Percentiles rank a stretch among this genome's conserved stretches.
These are phyloP conservation scores for Clavelina lepadiformis DNA, from an alignment of 23 tunicate species.

Conservation along the genomic window DNA sequence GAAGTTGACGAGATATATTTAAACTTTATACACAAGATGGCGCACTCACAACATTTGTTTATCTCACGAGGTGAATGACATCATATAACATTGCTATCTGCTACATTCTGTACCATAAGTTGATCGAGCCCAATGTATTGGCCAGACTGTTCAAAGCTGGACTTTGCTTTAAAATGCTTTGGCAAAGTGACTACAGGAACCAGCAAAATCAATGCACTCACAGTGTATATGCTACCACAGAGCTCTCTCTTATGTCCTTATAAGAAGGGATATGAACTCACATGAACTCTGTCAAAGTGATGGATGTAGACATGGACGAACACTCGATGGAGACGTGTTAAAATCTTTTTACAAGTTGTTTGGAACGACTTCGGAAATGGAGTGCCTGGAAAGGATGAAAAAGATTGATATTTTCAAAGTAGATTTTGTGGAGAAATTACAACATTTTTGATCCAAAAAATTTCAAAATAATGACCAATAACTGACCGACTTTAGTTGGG, in stretches of 20 bases:
- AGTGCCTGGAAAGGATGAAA: constrained; percentile 34
- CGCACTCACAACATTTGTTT: neutral
- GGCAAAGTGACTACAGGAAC: neutral
- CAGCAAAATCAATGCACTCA: too few species aligned
- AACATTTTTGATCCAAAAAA: neutral
- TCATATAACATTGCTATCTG: neutral
- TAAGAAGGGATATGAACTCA: constrained; percentile 11
- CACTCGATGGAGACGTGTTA: constrained; percentile 92
- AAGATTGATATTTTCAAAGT: neutral
- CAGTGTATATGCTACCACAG: too few species aligned
- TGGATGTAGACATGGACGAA: constrained; percentile 96
- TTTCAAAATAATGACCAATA: neutral
- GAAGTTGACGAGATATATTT: neutral
- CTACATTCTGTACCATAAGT: too few species aligned
- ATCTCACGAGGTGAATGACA: neutral
- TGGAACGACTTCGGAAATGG: constrained; percentile 87
- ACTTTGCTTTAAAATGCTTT: neutral
- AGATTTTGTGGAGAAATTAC: neutral
- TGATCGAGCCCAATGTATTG: too few species aligned
- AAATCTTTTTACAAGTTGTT: constrained; percentile 75
- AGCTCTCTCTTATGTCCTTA: too few species aligned
- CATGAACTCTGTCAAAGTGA: constrained; percentile 93
- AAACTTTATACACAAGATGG: neutral
- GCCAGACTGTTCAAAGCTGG: neutral
- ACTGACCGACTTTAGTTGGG: constrained; percentile 95